phyloP scores from a whole-genome alignment of 1,140 invertebrate genomes.

The Drosophila mayri region DNA sequence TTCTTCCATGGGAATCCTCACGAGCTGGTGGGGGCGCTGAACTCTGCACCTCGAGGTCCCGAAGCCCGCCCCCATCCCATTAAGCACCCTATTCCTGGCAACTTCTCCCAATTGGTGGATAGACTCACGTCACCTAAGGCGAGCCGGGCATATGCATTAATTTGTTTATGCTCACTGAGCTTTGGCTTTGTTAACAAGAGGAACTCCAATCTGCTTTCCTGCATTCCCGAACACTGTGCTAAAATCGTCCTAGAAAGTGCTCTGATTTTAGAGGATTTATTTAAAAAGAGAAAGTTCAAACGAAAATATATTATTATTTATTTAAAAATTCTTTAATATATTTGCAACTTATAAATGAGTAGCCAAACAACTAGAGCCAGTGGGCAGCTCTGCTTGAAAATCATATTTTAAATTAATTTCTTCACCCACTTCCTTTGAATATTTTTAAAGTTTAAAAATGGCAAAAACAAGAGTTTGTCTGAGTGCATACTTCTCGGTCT shows the following conservation, averaged over 20 bases:
- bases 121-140: slow-evolving; percentile 39
- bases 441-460: background rate
- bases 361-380: too few species aligned
- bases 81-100: slow-evolving; percentile 7
- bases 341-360: too few species aligned
- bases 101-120: slow-evolving; percentile 34
- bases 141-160: slow-evolving; percentile 58
- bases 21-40: slow-evolving; percentile 17
- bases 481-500: slow-evolving; percentile 13
- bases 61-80: background rate
- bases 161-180: slow-evolving; percentile 60
- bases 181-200: slow-evolving; percentile 52
- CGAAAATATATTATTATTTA: too few species aligned
- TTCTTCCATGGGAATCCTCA: slow-evolving; percentile 49
- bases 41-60: background rate
- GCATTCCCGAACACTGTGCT: background rate
- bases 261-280: background rate
- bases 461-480: background rate
- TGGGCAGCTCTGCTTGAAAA: too few species aligned
- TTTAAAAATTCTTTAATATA: too few species aligned
- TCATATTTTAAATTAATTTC: background rate
- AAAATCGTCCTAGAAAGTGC: background rate
- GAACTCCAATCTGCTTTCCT: slow-evolving; percentile 27
- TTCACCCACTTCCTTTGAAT: background rate
- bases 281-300: too few species aligned